Conservation (phyloP, 2,888 invertebrate genomes). For the Metallyticus violacea region DNA sequence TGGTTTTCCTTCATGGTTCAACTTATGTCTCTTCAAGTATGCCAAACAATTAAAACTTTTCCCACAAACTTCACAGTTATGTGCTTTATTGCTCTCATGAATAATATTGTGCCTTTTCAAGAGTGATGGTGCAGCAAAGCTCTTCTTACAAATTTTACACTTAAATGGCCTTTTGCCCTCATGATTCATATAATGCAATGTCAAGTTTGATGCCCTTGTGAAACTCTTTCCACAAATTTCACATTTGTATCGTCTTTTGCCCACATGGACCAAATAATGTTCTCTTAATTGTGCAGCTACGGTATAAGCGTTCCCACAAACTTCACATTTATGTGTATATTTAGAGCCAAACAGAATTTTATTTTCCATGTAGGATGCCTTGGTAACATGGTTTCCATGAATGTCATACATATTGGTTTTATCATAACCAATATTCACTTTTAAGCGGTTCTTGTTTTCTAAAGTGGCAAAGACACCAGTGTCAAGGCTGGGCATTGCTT, state of each 20-base stretch:
- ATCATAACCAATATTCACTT: too few species aligned
- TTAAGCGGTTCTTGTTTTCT: too few species aligned
- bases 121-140: background rate
- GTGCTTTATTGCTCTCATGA: background rate
- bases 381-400: too few species aligned
- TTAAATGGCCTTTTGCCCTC: background rate
- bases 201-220: background rate
- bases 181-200: background rate
- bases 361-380: too few species aligned
- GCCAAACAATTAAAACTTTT: background rate
- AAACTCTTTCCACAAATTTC: background rate
- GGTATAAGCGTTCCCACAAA: background rate
- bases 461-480: too few species aligned
- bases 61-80: background rate
- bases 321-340: background rate
- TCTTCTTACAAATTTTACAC: background rate
- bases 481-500: too few species aligned
- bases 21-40: background rate
- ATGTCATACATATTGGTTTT: too few species aligned
- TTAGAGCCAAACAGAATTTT: too few species aligned
- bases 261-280: background rate
- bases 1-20: background rate
- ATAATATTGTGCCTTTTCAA: background rate
- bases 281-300: too few species aligned
- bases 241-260: background rate